These are phyloP conservation scores for Addax nasomaculatus DNA, from an alignment of 2,113 vertebrate species.

Conservation along the genomic window DNA sequence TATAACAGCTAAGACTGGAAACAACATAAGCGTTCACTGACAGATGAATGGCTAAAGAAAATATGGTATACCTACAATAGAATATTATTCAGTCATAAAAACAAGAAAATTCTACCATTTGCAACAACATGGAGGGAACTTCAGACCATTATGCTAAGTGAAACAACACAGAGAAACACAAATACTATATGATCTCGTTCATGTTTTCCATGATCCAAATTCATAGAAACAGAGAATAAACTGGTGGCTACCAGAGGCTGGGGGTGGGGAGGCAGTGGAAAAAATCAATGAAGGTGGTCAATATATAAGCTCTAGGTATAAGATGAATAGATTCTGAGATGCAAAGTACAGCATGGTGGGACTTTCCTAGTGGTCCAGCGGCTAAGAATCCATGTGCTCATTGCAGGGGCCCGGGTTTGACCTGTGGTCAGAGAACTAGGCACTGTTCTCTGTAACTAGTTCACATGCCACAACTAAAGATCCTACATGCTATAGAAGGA, in stretches of 20 bases:
- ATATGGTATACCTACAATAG: background rate
- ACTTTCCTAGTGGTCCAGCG: background rate
- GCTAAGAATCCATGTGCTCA: background rate
- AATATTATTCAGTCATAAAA: background rate
- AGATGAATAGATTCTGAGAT: background rate
- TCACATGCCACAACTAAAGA: background rate
- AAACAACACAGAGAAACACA: background rate
- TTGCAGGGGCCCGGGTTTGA: background rate
- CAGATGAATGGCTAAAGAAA: background rate
- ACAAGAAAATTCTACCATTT: background rate
- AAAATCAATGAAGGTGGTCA: background rate
- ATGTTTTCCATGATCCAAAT: background rate
- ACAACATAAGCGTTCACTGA: background rate
- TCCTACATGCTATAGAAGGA: background rate
- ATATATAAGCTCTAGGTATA: background rate
- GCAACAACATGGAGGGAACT: background rate
- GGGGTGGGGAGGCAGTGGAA: background rate
- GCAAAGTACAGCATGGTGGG: background rate
- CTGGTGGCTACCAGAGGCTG: background rate
- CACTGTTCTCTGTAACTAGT: background rate
- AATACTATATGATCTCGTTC: background rate
- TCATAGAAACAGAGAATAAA: background rate
- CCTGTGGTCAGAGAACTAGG: background rate
- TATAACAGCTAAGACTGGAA: background rate
- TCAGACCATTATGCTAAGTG: background rate